phyloP scores from a whole-genome alignment of 1,140 invertebrate species.

The Scaptomyza pallida region DNA sequence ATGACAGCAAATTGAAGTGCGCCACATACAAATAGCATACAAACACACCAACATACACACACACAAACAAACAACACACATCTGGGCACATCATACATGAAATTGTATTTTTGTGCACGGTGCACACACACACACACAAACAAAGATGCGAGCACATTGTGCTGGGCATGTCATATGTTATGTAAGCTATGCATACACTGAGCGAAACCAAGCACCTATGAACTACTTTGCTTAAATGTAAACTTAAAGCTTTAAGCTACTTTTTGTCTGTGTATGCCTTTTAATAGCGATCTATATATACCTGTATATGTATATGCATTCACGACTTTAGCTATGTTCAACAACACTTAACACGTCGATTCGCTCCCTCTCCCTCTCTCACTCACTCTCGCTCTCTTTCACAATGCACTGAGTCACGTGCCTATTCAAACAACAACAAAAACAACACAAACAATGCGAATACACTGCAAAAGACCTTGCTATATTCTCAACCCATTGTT shows the following conservation, averaged over 20 bases:
- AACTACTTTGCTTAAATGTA: too few relatives aligned
- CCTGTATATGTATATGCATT: background rate
- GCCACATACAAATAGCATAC: slow-evolving; percentile 24
- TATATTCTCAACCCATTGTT: background rate
- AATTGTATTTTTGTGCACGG: background rate
- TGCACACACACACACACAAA: background rate
- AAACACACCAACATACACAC: slow-evolving; percentile 7
- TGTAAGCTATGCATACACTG: background rate
- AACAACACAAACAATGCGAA: background rate
- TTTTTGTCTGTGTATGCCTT: background rate
- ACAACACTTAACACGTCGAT: slow-evolving; percentile 8
- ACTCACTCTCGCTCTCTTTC: too few relatives aligned
- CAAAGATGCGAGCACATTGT: slow-evolving; percentile 3
- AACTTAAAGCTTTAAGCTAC: too few relatives aligned
- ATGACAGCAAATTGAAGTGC: slow-evolving; percentile 64
- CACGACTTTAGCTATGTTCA: background rate
- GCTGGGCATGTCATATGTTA: slow-evolving; percentile 9
- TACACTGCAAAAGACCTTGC: background rate
- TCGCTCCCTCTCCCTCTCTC: too few relatives aligned
- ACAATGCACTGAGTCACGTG: slow-evolving; percentile 34
- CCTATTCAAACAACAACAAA: slow-evolving; percentile 7
- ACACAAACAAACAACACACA: slow-evolving; percentile 7
- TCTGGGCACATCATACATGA: background rate
- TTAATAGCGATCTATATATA: background rate
- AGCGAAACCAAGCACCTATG: background rate